Conservation (phyloP, 2,888 invertebrate genomes). For the Patella ulyssiponensis region DNA sequence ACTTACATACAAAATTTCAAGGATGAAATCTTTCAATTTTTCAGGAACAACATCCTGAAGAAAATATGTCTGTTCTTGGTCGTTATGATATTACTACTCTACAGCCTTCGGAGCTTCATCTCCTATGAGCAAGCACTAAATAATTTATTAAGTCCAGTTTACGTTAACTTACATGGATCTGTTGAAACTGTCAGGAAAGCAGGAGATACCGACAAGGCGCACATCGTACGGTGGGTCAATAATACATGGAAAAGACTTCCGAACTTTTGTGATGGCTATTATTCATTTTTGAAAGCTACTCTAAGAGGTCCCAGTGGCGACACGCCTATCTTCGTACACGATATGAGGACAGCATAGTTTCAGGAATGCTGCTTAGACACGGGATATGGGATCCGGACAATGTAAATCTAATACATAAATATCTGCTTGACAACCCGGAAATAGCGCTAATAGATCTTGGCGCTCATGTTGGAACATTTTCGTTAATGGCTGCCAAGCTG, state of each 20-base stretch:
- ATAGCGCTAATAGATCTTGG: neutral
- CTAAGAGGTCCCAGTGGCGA: neutral
- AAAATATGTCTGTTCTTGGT: too few relatives aligned
- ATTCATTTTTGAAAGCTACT: neutral
- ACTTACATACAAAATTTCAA: too few relatives aligned
- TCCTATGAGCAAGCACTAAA: too few relatives aligned
- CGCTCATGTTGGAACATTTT: neutral
- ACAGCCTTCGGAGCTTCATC: too few relatives aligned
- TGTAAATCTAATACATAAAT: neutral
- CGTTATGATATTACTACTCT: too few relatives aligned
- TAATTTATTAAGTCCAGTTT: too few relatives aligned
- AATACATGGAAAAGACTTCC: neutral
- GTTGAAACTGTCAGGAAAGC: too few relatives aligned
- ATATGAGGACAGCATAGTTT: neutral
- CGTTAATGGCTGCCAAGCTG: neutral
- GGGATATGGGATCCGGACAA: slow-evolving; percentile 8
- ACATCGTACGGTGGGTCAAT: neutral
- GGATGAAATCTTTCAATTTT: too few relatives aligned
- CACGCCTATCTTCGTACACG: neutral
- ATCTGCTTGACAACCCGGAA: neutral
- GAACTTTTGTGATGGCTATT: neutral
- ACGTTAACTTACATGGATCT: too few relatives aligned
- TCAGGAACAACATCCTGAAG: too few relatives aligned
- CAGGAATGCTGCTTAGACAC: neutral
- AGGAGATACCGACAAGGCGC: too few relatives aligned